Conservation (phyloP, 2,113 vertebrate species). For the Apteryx owenii region DNA sequence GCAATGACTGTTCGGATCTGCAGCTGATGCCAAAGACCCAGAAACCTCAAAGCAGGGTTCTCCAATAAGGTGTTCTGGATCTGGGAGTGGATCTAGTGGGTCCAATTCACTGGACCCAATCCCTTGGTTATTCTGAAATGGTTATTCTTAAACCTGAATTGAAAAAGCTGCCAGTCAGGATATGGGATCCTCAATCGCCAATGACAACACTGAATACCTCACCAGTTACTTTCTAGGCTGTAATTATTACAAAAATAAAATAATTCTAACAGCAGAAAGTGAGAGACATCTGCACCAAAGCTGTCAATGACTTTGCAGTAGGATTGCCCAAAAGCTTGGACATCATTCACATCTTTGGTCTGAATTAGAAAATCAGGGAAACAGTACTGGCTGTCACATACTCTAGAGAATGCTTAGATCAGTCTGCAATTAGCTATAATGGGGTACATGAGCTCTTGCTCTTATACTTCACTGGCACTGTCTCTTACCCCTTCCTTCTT, state of each 20-base stretch:
- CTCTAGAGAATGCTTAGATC: background rate
- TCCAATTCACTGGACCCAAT: background rate
- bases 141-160: background rate
- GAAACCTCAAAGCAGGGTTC: background rate
- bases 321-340: background rate
- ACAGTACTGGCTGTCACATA: background rate
- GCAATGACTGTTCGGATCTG: background rate
- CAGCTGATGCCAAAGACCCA: background rate
- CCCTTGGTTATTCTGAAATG: background rate
- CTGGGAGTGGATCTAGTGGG: background rate
- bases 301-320: background rate
- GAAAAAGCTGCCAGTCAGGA: background rate
- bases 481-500: background rate
- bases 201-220: background rate
- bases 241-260: background rate
- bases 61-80: background rate
- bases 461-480: background rate
- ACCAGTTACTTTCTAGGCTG: background rate
- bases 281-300: background rate
- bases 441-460: background rate
- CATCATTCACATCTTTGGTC: background rate
- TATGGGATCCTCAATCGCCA: background rate
- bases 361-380: background rate
- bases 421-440: background rate
- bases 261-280: background rate